These are phyloP conservation scores for Drosophila lini DNA, from an alignment of 1,140 invertebrate species.

Conservation along the genomic window DNA sequence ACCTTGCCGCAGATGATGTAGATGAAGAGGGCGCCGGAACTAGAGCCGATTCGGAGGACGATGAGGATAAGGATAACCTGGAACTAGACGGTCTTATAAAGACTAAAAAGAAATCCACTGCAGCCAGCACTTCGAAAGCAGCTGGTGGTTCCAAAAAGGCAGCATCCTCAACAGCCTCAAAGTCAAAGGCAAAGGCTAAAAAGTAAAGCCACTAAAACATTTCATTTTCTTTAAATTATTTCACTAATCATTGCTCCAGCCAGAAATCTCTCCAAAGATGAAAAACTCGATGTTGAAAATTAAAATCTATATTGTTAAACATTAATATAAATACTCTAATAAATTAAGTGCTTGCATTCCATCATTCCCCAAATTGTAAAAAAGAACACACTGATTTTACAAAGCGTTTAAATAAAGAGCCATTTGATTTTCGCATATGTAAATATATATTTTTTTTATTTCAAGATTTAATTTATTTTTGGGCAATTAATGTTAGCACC, in stretches of 20 bases:
- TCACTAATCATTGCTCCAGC: not conserved
- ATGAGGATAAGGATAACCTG: slow-evolving; percentile 88
- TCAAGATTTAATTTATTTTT: no score
- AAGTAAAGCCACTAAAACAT: slow-evolving; percentile 27
- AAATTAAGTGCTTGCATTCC: not conserved
- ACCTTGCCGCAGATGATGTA: slow-evolving; percentile 52
- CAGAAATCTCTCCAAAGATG: slow-evolving; percentile 2
- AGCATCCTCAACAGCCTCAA: slow-evolving; percentile 34
- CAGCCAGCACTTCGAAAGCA: slow-evolving; percentile 45
- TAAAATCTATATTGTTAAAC: not conserved
- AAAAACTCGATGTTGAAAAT: not conserved
- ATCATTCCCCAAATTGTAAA: not conserved
- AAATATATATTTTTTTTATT: no score
- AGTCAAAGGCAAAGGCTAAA: slow-evolving; percentile 63
- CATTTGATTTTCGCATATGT: not conserved
- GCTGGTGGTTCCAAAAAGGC: slow-evolving; percentile 51
- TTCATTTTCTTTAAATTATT: not conserved
- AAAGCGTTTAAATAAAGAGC: not conserved
- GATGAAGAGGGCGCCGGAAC: slow-evolving; percentile 82
- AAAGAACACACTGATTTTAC: not conserved
- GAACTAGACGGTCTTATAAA: slow-evolving; percentile 92
- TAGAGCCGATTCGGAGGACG: slow-evolving; percentile 78
- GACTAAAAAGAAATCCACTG: slow-evolving; percentile 68
- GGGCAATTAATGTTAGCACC: no score
- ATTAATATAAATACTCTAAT: not conserved